phyloP scores from a whole-genome alignment of 2,113 vertebrate genomes.

The Ia io region DNA sequence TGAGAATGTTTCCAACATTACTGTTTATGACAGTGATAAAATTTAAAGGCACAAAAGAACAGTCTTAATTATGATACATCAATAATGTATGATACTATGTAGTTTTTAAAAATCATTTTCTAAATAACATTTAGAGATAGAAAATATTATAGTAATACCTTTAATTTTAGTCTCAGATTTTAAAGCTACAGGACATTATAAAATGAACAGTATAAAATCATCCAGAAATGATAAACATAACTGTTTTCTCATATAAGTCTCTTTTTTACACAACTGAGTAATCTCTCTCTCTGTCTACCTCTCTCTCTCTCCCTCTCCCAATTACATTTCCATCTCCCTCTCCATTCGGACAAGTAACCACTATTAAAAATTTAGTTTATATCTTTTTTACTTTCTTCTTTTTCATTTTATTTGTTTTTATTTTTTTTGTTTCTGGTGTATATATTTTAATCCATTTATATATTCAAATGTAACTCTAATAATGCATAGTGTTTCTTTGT shows the following conservation, averaged over 20 bases:
- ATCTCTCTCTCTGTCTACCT: neutral
- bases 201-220: neutral
- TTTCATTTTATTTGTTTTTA: neutral
- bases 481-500: neutral
- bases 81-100: neutral
- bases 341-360: neutral
- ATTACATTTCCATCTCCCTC: neutral
- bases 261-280: neutral
- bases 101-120: conserved; percentile 17
- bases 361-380: neutral
- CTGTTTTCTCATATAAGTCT: neutral
- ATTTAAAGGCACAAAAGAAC: neutral
- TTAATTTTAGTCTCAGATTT: conserved; percentile 12
- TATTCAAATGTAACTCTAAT: neutral
- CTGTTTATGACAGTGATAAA: neutral
- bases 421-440: neutral
- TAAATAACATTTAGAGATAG: conserved; percentile 6
- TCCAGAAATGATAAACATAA: neutral
- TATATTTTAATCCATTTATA: neutral
- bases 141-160: neutral
- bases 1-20: conserved; percentile 10
- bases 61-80: neutral
- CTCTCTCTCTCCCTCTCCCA: neutral
- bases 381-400: neutral
- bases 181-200: neutral